Evolutionary conservation across 2,888 invertebrate species (phyloP), one percentile per base, ranked within the genome.

Genomic region (Herminia tarsipennalis): DNA sequence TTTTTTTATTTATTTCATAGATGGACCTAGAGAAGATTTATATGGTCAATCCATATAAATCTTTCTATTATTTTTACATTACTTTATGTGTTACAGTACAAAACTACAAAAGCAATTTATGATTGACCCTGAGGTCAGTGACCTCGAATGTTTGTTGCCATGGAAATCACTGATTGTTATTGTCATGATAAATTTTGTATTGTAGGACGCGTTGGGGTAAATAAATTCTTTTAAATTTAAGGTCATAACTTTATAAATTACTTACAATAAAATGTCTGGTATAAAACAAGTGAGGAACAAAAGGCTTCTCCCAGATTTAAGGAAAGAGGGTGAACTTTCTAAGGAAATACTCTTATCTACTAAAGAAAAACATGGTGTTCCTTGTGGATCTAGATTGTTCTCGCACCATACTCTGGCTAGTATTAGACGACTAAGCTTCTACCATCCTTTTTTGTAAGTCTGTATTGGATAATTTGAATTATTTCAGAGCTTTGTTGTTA

Each of bases 401-500:
- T 92, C 93, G 16, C 93, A 94, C 73, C 94, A 94, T 52, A 94
- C 94, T 5, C 74, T 94, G 52, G 93, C 92, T 46, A 93, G 93
- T 67, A 87, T 93, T 39, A 86, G 93, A 49, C 90, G 81, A 70
- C 54, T 88, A 42, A 80, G 79, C 41, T 92, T 85, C 63, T 92
- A 75, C 48, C 86, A 85, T 44, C 88, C 91, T n/a, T 81, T 82
- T 37, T 76, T 71, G 91, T 92, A 74, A 86, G 89, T 83, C 40
- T 21, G 5, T 3, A 27, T 27, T n/a, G n/a, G 5, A 10, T 5
- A 28, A 3, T 8, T 17, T 5, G 10, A 6, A 3, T 9, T 22
- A n/a, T n/a, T n/a, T n/a, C n/a, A n/a, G n/a, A n/a, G n/a, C n/a
- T n/a, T n/a, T n/a, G n/a, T n/a, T n/a, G n/a, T n/a, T n/a, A n/a